These are phyloP conservation scores for Ecdyonurus torrentis DNA, from an alignment of 2,888 invertebrate genomes.

Conservation along the genomic window DNA sequence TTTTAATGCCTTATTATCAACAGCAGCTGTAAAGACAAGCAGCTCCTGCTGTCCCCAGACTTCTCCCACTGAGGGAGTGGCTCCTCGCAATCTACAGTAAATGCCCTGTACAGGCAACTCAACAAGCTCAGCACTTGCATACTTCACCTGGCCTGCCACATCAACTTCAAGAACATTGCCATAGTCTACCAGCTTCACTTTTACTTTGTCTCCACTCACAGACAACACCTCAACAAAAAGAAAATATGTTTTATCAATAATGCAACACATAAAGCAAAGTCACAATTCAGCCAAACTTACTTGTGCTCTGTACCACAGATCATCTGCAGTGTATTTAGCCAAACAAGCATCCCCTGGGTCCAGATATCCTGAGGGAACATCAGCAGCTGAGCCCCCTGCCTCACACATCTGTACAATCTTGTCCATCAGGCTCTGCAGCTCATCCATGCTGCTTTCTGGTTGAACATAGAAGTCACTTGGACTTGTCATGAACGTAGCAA, in stretches of 20 bases:
- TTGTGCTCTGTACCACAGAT: not conserved
- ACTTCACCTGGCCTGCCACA: not conserved
- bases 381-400: not conserved
- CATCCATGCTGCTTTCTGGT: not conserved
- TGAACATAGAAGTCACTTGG: not conserved
- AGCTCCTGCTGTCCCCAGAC: not conserved
- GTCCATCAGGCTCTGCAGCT: not conserved
- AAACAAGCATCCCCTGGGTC: not conserved
- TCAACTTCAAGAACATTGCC: not conserved
- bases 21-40: not conserved
- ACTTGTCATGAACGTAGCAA: not conserved
- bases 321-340: not conserved
- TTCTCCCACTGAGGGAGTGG: not conserved
- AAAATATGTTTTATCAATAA: too few species aligned
- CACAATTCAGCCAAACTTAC: too few species aligned
- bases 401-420: not conserved
- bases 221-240: not conserved
- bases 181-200: not conserved
- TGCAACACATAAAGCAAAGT: too few species aligned
- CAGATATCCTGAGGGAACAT: not conserved
- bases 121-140: not conserved
- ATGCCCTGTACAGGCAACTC: not conserved
- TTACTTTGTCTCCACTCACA: not conserved
- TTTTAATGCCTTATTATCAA: too few species aligned
- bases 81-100: not conserved